Evolutionary conservation across 2,888 invertebrate species (phyloP).

Genomic region (Dioctria linearis): DNA sequence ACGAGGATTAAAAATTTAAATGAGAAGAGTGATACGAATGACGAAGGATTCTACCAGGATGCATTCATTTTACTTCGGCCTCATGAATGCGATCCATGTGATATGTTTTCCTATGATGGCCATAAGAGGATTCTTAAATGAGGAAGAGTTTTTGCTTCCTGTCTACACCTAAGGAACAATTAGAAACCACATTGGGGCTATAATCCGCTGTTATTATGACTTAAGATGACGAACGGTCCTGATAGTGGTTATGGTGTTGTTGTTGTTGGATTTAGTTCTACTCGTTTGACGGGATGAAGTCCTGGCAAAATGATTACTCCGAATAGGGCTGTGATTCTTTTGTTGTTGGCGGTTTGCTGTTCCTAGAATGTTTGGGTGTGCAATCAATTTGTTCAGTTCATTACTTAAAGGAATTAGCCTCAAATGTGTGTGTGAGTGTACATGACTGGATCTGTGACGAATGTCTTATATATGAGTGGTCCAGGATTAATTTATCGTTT

Average conservation of each 20-base stretch:
- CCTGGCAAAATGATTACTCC: background rate
- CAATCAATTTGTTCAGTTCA: conserved; percentile 42
- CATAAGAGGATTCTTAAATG: background rate
- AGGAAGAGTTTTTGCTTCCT: conserved; percentile 26
- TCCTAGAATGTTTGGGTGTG: background rate
- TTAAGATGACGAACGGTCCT: conserved; percentile 42
- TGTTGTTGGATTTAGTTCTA: background rate
- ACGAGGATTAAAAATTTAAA: conserved; percentile 49
- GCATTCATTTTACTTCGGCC: background rate
- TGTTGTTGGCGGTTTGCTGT: conserved; percentile 30
- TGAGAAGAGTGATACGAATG: conserved; percentile 20
- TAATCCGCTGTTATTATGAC: conserved; percentile 53
- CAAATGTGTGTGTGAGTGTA: background rate
- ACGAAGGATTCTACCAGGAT: background rate
- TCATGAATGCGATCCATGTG: background rate
- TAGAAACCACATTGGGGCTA: conserved; percentile 49
- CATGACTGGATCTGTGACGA: conserved; percentile 8
- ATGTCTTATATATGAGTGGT: background rate
- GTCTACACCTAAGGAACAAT: conserved; percentile 20
- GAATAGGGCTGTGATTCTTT: conserved; percentile 31
- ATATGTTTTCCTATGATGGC: conserved; percentile 22
- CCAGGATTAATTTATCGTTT: background rate
- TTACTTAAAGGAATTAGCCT: conserved; percentile 27
- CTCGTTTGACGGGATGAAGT: background rate
- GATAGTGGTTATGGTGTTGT: background rate